A percentile compares a stretch with the other conserved stretches of the same genome.
These are phyloP conservation scores for Drosophila tristis DNA, from an alignment of 1,140 invertebrate genomes.

Conservation along the genomic window DNA sequence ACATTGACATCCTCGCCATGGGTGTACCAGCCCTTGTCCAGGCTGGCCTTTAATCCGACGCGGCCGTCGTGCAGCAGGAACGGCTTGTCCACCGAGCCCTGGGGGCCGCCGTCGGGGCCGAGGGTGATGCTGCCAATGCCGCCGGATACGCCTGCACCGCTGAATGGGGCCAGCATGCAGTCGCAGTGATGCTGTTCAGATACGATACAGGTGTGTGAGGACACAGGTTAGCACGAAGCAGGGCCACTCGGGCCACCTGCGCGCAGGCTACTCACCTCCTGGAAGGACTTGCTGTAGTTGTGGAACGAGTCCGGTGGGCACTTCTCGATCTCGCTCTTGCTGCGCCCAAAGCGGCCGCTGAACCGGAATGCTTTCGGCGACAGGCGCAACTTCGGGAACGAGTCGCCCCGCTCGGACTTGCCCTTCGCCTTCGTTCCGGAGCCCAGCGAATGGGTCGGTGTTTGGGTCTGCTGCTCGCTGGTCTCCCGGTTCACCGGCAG, in stretches of 20 bases:
- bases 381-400: slow-evolving; percentile 75
- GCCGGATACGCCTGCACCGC: slow-evolving; percentile 66
- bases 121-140: slow-evolving; percentile 69
- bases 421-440: slow-evolving; percentile 47
- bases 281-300: slow-evolving; percentile 83
- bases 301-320: slow-evolving; percentile 77
- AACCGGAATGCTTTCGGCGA: slow-evolving; percentile 82
- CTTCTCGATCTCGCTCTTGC: slow-evolving; percentile 81
- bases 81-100: slow-evolving; percentile 86
- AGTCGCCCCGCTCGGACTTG: slow-evolving; percentile 81
- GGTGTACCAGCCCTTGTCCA: slow-evolving; percentile 97
- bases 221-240: too few relatives aligned
- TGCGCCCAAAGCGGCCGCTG: slow-evolving; percentile 80
- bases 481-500: slow-evolving; percentile 33
- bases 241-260: too few relatives aligned
- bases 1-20: slow-evolving; percentile 97
- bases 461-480: slow-evolving; percentile 7
- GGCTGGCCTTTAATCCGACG: slow-evolving; percentile 92
- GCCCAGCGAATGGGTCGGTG: slow-evolving; percentile 1
- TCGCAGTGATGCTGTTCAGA: slow-evolving; percentile 59
- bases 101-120: slow-evolving; percentile 71
- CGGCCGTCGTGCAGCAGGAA: slow-evolving; percentile 89
- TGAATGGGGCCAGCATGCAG: slow-evolving; percentile 65
- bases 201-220: too few relatives aligned
- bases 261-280: slow-evolving; percentile 68